A percentile compares a stretch with the other conserved stretches of the same genome.
These are phyloP conservation scores for Anguilla pacifica DNA, from an alignment of 2,797 vertebrate species.

Conservation along the genomic window DNA sequence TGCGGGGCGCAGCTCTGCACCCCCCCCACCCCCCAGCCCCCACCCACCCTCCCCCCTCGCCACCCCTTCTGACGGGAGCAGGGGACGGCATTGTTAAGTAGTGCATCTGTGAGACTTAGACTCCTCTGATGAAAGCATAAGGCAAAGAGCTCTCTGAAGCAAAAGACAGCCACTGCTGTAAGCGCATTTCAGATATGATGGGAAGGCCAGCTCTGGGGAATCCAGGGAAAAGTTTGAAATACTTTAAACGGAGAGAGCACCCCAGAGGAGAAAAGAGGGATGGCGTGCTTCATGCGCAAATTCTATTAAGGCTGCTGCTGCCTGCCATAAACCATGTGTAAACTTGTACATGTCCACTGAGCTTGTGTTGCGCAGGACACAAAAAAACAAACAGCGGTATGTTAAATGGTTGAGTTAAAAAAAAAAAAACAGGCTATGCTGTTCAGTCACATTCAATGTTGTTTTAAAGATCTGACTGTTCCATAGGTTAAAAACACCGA, in stretches of 20 bases:
- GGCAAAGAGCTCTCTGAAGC: slow-evolving; percentile 93
- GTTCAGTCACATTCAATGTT: slow-evolving; percentile 16
- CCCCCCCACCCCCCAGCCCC: slow-evolving; percentile 71
- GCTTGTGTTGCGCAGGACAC: not conserved
- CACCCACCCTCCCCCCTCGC: not conserved
- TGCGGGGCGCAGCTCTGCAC: slow-evolving; percentile 96
- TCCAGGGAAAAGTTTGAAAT: slow-evolving; percentile 91
- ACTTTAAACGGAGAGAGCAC: slow-evolving; percentile 84
- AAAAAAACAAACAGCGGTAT: not conserved
- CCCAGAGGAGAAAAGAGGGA: slow-evolving; percentile 67
- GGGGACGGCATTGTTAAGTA: slow-evolving; percentile 99
- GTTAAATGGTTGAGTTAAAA: not conserved
- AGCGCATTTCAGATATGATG: slow-evolving; percentile 98
- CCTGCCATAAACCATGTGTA: not conserved
- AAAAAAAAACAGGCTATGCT: not conserved
- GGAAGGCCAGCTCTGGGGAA: slow-evolving; percentile 86
- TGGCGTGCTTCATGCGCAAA: slow-evolving; percentile 37
- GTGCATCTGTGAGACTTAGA: slow-evolving; percentile 99
- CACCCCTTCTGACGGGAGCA: slow-evolving; percentile 93
- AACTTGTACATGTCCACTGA: not conserved
- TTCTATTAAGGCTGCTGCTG: not conserved
- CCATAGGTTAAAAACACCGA: slow-evolving; percentile 50
- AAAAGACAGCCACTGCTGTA: slow-evolving; percentile 98
- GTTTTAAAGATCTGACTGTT: slow-evolving; percentile 30
- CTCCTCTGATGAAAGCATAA: slow-evolving; percentile 99